Conservation (phyloP, 2,797 vertebrate species). For the Anguilla obscura region DNA sequence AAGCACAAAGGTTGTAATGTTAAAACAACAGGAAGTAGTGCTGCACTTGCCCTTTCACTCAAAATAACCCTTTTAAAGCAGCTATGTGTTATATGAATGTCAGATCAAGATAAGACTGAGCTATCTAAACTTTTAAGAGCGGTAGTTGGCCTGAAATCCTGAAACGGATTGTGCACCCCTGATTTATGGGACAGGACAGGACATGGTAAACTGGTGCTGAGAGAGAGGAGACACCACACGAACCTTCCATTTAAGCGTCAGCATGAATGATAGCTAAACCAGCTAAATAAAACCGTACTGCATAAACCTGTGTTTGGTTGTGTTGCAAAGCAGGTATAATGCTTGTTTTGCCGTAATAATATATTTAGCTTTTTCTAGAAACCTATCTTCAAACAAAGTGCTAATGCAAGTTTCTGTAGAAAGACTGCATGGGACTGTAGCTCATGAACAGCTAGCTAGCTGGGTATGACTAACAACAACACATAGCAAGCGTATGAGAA, state of each 20-base stretch:
- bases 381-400: background rate
- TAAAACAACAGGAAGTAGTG: no score
- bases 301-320: background rate
- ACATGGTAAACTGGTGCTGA: background rate
- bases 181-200: background rate
- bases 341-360: background rate
- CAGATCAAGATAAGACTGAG: background rate
- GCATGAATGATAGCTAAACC: background rate
- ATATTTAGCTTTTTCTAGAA: background rate
- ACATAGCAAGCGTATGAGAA: background rate
- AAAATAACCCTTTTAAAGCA: background rate
- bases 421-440: background rate
- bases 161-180: background rate
- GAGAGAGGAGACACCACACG: background rate
- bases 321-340: background rate
- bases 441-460: background rate
- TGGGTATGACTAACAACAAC: background rate
- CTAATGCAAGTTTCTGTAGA: background rate
- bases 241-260: background rate
- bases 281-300: background rate
- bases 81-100: background rate
- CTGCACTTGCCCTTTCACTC: background rate
- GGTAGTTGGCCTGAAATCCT: background rate
- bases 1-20: background rate
- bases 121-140: background rate